These are phyloP conservation scores for Dryas iulia DNA, from an alignment of 1,140 invertebrate species.

Conservation along the genomic window DNA sequence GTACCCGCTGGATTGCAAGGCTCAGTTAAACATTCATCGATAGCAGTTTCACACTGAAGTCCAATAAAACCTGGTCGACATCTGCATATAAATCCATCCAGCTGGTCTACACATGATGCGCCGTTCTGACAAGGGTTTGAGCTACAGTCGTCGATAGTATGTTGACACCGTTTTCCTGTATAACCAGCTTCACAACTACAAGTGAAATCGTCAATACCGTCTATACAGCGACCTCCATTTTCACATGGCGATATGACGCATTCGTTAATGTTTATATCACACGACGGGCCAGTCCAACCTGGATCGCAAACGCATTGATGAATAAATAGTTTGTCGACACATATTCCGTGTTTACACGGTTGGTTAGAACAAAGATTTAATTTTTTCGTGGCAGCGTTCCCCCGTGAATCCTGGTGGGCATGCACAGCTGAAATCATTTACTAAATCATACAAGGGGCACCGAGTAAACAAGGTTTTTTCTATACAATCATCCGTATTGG, in stretches of 20 bases:
- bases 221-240: constrained; percentile 96
- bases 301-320: constrained; percentile 95
- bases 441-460: constrained; percentile 95
- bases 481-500: constrained; percentile 97
- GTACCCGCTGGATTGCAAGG: constrained; percentile 95
- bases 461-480: constrained; percentile 95
- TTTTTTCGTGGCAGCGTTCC: constrained; percentile 97
- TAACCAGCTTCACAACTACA: constrained; percentile 95
- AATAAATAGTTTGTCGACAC: constrained; percentile 93
- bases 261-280: constrained; percentile 96
- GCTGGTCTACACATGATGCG: constrained; percentile 90
- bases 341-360: constrained; percentile 95
- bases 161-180: constrained; percentile 91
- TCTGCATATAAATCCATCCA: constrained; percentile 94
- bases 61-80: constrained; percentile 96
- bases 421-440: constrained; percentile 95
- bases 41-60: constrained; percentile 94
- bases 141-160: constrained; percentile 95
- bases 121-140: constrained; percentile 94
- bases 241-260: constrained; percentile 92
- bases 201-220: constrained; percentile 90
- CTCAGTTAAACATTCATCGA: constrained; percentile 94
- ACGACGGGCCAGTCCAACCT: constrained; percentile 91
- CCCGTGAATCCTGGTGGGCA: constrained; percentile 98
- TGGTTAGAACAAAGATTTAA: constrained; percentile 93